Percentiles rank a stretch among this genome's conserved stretches.
phyloP scores from a whole-genome alignment of 2,113 vertebrate species.

The Amia ocellicauda region DNA sequence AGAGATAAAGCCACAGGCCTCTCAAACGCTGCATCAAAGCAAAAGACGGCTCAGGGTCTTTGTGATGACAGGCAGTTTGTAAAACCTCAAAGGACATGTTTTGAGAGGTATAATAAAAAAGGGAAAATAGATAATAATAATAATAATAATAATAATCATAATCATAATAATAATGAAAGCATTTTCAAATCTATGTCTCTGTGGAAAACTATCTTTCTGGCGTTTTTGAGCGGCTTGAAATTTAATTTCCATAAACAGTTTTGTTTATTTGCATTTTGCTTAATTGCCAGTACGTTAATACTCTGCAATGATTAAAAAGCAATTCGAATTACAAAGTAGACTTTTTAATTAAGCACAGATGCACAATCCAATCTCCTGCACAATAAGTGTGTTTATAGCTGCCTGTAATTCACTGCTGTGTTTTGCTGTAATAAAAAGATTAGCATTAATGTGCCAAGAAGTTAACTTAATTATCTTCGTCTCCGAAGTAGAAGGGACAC shows the following conservation, averaged over 20 bases:
- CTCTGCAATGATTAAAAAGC: constrained; percentile 39
- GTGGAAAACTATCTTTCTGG: constrained; percentile 12
- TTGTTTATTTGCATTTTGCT: constrained; percentile 37
- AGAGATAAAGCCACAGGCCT: constrained; percentile 8
- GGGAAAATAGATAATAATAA: neutral
- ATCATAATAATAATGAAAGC: too few species aligned
- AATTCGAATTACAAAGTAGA: constrained; percentile 27
- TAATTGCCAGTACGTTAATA: constrained; percentile 30
- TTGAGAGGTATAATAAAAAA: too few species aligned
- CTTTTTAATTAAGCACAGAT: constrained; percentile 30
- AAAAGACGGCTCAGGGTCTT: constrained; percentile 17
- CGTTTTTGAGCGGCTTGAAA: constrained; percentile 7
- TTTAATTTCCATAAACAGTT: constrained; percentile 35
- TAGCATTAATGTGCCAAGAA: constrained; percentile 42
- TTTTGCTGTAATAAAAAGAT: constrained; percentile 37
- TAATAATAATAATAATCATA: constrained; percentile 11
- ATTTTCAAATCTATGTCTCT: constrained; percentile 7
- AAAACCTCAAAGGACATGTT: too few species aligned
- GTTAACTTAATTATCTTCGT: constrained; percentile 37
- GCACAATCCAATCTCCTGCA: constrained; percentile 16
- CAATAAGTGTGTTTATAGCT: constrained; percentile 11
- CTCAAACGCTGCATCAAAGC: constrained; percentile 20
- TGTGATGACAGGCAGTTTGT: constrained; percentile 18
- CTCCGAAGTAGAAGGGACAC: constrained; percentile 19
- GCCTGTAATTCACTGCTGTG: constrained; percentile 19